Evolutionary conservation across 2,888 invertebrate genomes (phyloP), one percentile per base, ranked within the genome.

Genomic region (Cheilosia pagana): DNA sequence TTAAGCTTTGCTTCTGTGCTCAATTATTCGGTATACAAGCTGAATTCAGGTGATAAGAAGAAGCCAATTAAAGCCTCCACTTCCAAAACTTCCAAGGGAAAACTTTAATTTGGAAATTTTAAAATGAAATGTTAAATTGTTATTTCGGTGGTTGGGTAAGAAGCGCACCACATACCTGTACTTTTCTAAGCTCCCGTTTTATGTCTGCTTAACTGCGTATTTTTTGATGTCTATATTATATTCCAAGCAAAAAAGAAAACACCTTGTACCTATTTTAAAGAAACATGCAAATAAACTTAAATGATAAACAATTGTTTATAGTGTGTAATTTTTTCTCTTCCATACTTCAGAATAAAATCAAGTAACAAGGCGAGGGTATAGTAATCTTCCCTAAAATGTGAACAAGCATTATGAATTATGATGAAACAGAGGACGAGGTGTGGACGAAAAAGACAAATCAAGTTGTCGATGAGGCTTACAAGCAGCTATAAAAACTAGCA

Each of bases 1-100:
- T 90, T 95, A 50, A 92, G 94, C 12, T 92, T 96, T 83, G 96
- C 96, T 0, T 92, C 94, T 0, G 93, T 93, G 25, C 92, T 97
- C 6, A 96, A 95, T 89, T 96, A 95, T 88, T 90, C 92, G 12
- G 93, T 96, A 67, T 95, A 94, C 93, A 93, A 93, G 87, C 93
- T 95, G 81, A 95, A 95, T 89, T 92, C 92, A 1, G 90, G 90
- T 19, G 86, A 89, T 60, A 81, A 86, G 10, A 75, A 87, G 12
- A 77, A 86, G 63, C 23, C 87, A 48, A 83, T 87, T 57, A 88
- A 88, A 28, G 79, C 48, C 31, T n/a, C 74, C 19, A 60, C 78
- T 14, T 45, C 68, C 0, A 79, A 83, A n/a, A n/a, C n/a, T n/a
- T n/a, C n/a, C n/a, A n/a, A 23, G 39, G 79, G 25, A 70, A 83